phyloP scores from a whole-genome alignment of 1,140 invertebrate genomes.

The Conus ventricosus region DNA sequence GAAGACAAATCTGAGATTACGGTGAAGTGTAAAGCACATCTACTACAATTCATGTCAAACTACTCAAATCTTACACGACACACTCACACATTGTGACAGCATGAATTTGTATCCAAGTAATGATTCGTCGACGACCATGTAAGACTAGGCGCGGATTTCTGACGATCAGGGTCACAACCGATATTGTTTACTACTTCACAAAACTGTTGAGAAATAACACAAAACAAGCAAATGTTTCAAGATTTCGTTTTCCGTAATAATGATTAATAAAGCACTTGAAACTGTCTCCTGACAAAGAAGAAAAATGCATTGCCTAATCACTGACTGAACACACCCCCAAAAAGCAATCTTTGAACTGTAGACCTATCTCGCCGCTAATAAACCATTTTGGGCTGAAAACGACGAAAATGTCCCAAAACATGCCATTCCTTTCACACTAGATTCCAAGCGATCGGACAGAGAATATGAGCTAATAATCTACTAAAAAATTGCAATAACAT shows the following conservation, averaged over 20 bases:
- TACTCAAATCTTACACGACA: neutral
- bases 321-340: neutral
- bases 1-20: neutral
- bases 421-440: conserved; percentile 36
- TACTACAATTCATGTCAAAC: neutral
- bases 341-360: conserved; percentile 39
- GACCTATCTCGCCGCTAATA: conserved; percentile 34
- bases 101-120: neutral
- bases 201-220: neutral
- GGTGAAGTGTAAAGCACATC: neutral
- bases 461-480: neutral
- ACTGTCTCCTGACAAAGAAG: neutral
- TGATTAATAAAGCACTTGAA: neutral
- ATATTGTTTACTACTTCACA: neutral
- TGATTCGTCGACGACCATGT: neutral
- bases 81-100: neutral
- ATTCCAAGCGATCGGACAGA: neutral
- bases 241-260: neutral
- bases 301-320: neutral
- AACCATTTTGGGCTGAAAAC: conserved; percentile 57
- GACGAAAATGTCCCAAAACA: conserved; percentile 51
- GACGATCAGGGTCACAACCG: neutral
- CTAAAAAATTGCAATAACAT: neutral
- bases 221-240: neutral
- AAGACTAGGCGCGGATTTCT: neutral